Percentiles rank a stretch among this genome's conserved stretches.
phyloP scores from a whole-genome alignment of 2,113 vertebrate genomes.

The Oxyura jamaicensis region DNA sequence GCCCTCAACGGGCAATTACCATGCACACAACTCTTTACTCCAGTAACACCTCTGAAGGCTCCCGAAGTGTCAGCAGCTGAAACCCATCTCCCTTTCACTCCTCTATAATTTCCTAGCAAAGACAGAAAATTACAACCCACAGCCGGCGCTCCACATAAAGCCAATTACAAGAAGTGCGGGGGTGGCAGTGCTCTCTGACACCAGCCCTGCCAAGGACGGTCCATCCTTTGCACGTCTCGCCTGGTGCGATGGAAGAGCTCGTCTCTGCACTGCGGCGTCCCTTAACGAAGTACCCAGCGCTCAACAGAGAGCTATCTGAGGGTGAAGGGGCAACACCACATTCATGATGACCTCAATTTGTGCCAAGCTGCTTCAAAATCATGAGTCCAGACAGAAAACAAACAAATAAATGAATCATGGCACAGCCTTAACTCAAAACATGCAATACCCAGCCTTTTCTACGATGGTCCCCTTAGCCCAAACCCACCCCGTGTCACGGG shows the following conservation, averaged over 20 bases:
- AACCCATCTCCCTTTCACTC: constrained; percentile 20
- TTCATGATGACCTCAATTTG: background rate
- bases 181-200: background rate
- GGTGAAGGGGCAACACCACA: background rate
- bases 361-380: background rate
- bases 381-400: background rate
- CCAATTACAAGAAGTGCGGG: rapidly evolving
- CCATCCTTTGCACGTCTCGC: background rate
- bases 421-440: background rate
- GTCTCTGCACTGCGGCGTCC: background rate
- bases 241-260: too few relatives aligned
- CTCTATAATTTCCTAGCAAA: constrained; percentile 47
- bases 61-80: background rate
- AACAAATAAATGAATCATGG: background rate
- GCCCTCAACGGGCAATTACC: constrained; percentile 3
- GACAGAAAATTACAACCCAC: constrained; percentile 12
- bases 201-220: background rate
- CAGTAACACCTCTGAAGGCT: background rate
- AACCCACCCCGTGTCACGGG: background rate
- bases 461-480: background rate
- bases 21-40: background rate
- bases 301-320: background rate
- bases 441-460: rapidly evolving
- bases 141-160: background rate
- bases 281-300: background rate